phyloP scores from a whole-genome alignment of 2,113 vertebrate genomes.

The Nycticryphes semicollaris region DNA sequence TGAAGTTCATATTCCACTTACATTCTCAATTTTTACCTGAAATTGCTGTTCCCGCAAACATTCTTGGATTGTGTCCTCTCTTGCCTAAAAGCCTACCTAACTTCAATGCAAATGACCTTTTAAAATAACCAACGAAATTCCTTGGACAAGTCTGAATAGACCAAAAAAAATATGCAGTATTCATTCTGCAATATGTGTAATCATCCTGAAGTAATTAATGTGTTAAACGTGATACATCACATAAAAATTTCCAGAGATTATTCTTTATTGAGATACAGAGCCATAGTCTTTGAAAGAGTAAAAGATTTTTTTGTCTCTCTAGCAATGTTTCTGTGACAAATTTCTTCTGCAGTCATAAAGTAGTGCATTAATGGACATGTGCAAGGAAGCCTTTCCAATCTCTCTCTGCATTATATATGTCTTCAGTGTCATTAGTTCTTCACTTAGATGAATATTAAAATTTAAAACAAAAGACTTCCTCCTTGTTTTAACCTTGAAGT shows the following conservation, averaged over 20 bases:
- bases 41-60: not conserved
- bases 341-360: constrained; percentile 21
- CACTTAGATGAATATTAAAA: constrained; percentile 34
- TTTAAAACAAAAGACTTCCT: constrained; percentile 50
- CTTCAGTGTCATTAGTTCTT: constrained; percentile 30
- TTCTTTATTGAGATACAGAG: not conserved
- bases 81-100: not conserved
- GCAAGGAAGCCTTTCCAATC: constrained; percentile 7
- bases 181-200: not conserved
- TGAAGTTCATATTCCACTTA: not conserved
- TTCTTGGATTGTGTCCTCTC: not conserved
- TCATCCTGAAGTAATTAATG: not conserved
- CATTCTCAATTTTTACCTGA: not conserved
- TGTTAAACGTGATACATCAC: not conserved
- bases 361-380: not conserved
- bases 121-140: not conserved
- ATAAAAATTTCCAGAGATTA: not conserved
- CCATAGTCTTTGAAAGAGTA: not conserved
- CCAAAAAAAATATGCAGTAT: not conserved
- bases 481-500: constrained; percentile 45
- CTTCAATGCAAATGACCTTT: not conserved
- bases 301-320: not conserved
- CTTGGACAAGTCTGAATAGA: not conserved
- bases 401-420: constrained; percentile 24
- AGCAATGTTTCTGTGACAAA: not conserved